phyloP scores from a whole-genome alignment of 2,888 invertebrate genomes.

The Argyra leucocephala region DNA sequence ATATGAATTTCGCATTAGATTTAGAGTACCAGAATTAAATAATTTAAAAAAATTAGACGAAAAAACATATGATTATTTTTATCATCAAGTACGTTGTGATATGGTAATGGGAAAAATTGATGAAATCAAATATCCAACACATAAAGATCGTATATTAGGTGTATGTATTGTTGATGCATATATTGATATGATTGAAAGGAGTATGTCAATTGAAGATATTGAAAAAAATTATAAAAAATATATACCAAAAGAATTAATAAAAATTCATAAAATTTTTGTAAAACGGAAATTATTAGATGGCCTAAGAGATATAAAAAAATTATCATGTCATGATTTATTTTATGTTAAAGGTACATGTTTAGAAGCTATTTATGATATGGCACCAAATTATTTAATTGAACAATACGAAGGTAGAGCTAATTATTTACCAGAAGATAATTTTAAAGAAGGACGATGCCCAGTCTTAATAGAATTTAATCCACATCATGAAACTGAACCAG shows the following conservation, averaged over 20 bases:
- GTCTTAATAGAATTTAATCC: slow-evolving; percentile 56
- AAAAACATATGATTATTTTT: slow-evolving; percentile 74
- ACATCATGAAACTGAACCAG: slow-evolving; percentile 51
- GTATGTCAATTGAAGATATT: slow-evolving; percentile 55
- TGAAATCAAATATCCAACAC: slow-evolving; percentile 68
- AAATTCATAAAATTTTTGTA: slow-evolving; percentile 64
- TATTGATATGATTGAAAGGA: slow-evolving; percentile 68
- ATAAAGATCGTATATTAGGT: slow-evolving; percentile 69
- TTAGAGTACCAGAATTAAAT: slow-evolving; percentile 50
- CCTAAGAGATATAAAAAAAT: slow-evolving; percentile 49
- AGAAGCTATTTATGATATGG: slow-evolving; percentile 68
- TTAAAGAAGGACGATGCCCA: slow-evolving; percentile 58
- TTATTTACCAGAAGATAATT: slow-evolving; percentile 47
- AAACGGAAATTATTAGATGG: slow-evolving; percentile 65
- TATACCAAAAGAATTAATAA: slow-evolving; percentile 68
- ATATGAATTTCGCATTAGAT: slow-evolving; percentile 71
- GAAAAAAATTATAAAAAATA: slow-evolving; percentile 73
- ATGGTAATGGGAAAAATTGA: slow-evolving; percentile 69
- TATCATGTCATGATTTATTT: slow-evolving; percentile 46
- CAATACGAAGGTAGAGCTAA: slow-evolving; percentile 53
- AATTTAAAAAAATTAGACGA: slow-evolving; percentile 49
- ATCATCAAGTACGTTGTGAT: slow-evolving; percentile 74
- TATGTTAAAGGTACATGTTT: slow-evolving; percentile 70
- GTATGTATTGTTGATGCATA: slow-evolving; percentile 82
- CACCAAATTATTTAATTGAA: slow-evolving; percentile 73